phyloP scores from a whole-genome alignment of 2,797 vertebrate species.

The Antennarius maculatus region DNA sequence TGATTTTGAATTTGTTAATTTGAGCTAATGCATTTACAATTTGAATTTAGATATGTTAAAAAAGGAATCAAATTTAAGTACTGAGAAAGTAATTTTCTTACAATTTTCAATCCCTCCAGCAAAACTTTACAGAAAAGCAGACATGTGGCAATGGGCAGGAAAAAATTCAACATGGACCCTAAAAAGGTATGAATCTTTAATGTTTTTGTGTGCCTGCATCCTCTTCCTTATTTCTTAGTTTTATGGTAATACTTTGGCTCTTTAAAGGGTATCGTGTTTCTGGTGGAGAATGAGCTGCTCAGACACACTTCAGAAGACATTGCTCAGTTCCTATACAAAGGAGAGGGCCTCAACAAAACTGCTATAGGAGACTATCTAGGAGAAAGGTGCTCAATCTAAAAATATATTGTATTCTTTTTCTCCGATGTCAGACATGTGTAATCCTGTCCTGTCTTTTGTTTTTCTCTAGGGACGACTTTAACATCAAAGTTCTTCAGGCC shows the following conservation, averaged over 20 bases:
- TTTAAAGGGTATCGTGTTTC: slow-evolving; percentile 89
- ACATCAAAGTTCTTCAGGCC: slow-evolving; percentile 92
- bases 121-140: slow-evolving; percentile 94
- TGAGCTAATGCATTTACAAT: background rate
- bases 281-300: slow-evolving; percentile 92
- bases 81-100: background rate
- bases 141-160: slow-evolving; percentile 94
- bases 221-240: background rate
- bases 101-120: slow-evolving; percentile 67
- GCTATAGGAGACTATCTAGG: slow-evolving; percentile 95
- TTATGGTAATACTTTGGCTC: slow-evolving; percentile 1
- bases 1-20: background rate
- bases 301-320: slow-evolving; percentile 90
- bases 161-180: slow-evolving; percentile 97
- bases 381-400: slow-evolving; percentile 76
- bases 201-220: background rate
- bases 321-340: slow-evolving; percentile 94
- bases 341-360: slow-evolving; percentile 95
- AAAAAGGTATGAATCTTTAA: slow-evolving; percentile 81
- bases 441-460: slow-evolving; percentile 26
- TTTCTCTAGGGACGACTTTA: slow-evolving; percentile 88
- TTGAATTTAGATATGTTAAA: background rate
- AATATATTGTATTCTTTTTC: background rate
- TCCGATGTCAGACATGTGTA: slow-evolving; percentile 1
- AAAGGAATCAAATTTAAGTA: background rate